Evolutionary conservation across 2,888 invertebrate species (phyloP), one percentile per base, ranked within the genome.

Genomic region (Boloria euphrosyne): DNA sequence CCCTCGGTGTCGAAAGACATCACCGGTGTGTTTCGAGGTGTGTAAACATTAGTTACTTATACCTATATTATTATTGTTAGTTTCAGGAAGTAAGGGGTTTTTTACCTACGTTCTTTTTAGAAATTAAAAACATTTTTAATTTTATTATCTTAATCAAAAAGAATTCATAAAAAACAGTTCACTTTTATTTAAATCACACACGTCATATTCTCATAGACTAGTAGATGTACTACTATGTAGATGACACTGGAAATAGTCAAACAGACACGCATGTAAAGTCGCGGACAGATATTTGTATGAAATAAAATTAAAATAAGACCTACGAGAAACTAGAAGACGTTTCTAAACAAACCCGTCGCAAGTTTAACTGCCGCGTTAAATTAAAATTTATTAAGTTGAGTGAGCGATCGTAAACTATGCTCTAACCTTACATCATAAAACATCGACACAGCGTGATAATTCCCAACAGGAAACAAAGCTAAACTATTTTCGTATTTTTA

Each of bases 1-100:
- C 71, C 73, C 70, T 71, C 75, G 77, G 82, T 80, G 87, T 77
- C 77, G 82, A 87, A 58, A 67, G 69, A 69, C 61, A 64, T 61
- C 61, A 50, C 69, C 69, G 69, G 63, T 63, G 67, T 64, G 62
- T 54, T 22, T 54, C 5, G 50, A 58, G 67, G 43, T 63, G 53
- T 57, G n/a, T 57, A 59, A 59, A 65, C 47, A 65, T 44, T 18
- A 59, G 51, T 64, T 55, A 46, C 22, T 22, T 22, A 22, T 22
- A 22, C 22, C 22, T 22, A 22, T 22, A 22, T 22, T 65, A 47
- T 59, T 65, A 58, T 58, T 59, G 22, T 59, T 31, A 17, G 52
- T 46, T 58, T 59, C 31, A 65, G 51, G 22, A 61, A 52, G 44
- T 16, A 14, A 49, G 50, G 17, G 44, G 31, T 7, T 17, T 16